Conservation (phyloP, 1,140 invertebrate genomes). For the Lepidurus arcticus region DNA sequence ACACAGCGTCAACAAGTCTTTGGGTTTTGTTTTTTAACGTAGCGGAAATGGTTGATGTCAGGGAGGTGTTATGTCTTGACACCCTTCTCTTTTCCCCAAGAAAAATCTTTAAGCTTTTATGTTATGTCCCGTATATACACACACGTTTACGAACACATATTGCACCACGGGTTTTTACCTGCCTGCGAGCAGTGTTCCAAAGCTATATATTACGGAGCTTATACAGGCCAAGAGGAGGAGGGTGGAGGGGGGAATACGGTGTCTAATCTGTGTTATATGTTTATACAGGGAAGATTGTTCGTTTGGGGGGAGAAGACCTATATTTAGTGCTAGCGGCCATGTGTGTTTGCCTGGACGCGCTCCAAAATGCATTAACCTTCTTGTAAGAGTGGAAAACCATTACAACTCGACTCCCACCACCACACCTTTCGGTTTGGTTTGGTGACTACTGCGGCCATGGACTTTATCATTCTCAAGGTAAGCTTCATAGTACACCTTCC, state of each 20-base stretch:
- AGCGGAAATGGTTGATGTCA: conserved; percentile 3
- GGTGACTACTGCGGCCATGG: neutral
- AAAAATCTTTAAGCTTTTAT: too few species aligned
- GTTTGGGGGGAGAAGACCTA: neutral
- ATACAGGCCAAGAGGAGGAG: neutral
- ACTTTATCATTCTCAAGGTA: conserved; percentile 12
- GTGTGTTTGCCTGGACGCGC: neutral
- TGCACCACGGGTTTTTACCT: neutral
- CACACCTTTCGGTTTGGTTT: neutral
- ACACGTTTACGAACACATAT: too few species aligned
- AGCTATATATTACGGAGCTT: neutral
- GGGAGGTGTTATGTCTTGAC: neutral
- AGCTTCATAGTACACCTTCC: neutral
- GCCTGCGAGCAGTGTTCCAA: neutral
- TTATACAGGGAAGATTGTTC: conserved; percentile 4
- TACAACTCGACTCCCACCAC: neutral
- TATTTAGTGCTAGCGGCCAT: conserved; percentile 14
- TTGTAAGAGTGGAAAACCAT: neutral
- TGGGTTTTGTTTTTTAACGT: neutral
- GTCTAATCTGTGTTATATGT: conserved; percentile 11
- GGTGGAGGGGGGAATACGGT: neutral
- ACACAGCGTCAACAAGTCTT: neutral
- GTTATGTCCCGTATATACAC: too few species aligned
- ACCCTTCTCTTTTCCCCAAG: neutral
- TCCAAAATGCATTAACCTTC: conserved; percentile 18